A percentile compares a stretch with the other conserved stretches of the same genome.
phyloP scores from a whole-genome alignment of 2,797 vertebrate species.

The Onychomys torridus region DNA sequence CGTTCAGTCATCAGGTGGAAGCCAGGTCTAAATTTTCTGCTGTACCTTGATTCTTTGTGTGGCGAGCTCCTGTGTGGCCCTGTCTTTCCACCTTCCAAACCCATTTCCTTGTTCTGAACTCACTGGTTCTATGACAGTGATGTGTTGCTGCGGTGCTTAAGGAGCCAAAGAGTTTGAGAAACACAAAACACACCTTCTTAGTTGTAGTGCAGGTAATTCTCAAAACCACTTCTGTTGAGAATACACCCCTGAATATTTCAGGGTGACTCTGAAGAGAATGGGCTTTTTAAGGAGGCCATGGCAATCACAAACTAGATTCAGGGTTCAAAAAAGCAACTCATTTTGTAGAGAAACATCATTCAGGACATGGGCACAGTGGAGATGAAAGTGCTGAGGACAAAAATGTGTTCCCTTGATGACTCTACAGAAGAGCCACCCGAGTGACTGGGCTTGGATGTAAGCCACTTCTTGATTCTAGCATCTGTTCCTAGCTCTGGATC shows the following conservation, averaged over 20 bases:
- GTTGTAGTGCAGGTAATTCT: neutral
- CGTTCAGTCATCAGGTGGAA: neutral
- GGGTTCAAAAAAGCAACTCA: constrained; percentile 14
- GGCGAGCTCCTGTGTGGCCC: neutral
- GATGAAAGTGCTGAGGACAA: constrained; percentile 65
- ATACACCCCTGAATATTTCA: neutral
- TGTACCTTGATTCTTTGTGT: neutral
- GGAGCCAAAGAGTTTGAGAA: constrained; percentile 4
- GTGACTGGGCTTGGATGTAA: constrained; percentile 69
- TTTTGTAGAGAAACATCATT: constrained; percentile 5
- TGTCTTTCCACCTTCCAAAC: neutral
- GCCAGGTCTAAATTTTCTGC: neutral
- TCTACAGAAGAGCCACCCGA: constrained; percentile 58
- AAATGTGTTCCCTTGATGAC: constrained; percentile 54
- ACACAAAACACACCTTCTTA: neutral
- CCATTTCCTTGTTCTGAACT: neutral
- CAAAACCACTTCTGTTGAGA: neutral
- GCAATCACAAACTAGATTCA: constrained; percentile 23
- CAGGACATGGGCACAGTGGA: neutral
- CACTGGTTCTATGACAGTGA: neutral
- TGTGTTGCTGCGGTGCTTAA: neutral
- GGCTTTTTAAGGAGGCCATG: neutral
- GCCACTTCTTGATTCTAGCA: constrained; percentile 76
- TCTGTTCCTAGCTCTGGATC: constrained; percentile 71
- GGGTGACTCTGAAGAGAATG: neutral